Conservation (phyloP, 2,888 invertebrate genomes). For the Amblyjoppa proteus region DNA sequence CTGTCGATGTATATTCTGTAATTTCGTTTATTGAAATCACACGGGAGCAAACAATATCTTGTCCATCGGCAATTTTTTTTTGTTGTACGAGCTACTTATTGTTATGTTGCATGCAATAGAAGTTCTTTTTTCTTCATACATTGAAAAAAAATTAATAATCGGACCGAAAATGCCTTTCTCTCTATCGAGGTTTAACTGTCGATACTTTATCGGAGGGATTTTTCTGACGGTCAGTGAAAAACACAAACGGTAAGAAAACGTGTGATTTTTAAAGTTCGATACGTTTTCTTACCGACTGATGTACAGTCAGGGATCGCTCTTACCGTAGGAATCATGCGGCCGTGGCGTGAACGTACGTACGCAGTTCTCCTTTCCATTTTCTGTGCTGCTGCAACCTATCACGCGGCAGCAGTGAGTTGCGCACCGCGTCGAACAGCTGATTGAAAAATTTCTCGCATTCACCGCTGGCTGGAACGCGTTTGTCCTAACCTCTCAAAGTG, state of each 20-base stretch:
- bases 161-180: background rate
- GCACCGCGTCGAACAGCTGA: constrained; percentile 46
- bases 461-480: background rate
- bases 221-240: too few relatives aligned
- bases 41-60: background rate
- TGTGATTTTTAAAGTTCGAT: background rate
- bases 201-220: background rate
- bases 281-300: background rate
- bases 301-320: background rate
- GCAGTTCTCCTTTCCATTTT: constrained; percentile 4
- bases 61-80: background rate
- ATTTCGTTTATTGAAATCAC: background rate
- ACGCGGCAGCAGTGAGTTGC: background rate
- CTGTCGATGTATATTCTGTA: background rate
- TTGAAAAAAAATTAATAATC: background rate
- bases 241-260: background rate
- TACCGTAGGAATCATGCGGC: constrained; percentile 2
- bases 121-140: background rate
- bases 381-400: background rate
- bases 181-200: background rate
- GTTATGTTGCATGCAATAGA: background rate
- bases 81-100: background rate
- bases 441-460: constrained; percentile 15
- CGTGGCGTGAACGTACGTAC: background rate
- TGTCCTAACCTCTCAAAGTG: constrained; percentile 49